phyloP scores from a whole-genome alignment of 2,888 invertebrate genomes.

The Salticus scenicus region DNA sequence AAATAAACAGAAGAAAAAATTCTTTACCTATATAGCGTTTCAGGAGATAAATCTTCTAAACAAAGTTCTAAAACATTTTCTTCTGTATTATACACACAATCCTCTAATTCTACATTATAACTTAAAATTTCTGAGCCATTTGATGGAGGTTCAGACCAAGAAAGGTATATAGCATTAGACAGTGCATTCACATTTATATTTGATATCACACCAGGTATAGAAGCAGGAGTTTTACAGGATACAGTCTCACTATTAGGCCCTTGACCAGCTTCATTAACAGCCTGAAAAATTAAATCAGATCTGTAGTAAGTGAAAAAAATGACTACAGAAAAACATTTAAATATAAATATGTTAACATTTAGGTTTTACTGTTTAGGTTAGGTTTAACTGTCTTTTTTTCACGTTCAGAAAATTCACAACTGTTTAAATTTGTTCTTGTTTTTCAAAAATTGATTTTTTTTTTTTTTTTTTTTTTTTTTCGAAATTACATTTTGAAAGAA shows the following conservation, averaged over 20 bases:
- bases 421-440: too few species aligned
- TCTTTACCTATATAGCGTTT: slow-evolving; percentile 83
- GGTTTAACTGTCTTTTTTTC: too few species aligned
- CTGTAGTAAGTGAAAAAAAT: too few species aligned
- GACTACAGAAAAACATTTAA: too few species aligned
- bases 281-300: slow-evolving; percentile 78
- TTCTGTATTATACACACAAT: slow-evolving; percentile 75
- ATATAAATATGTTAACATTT: too few species aligned
- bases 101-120: slow-evolving; percentile 79
- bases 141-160: slow-evolving; percentile 84
- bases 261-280: slow-evolving; percentile 86
- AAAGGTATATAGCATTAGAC: slow-evolving; percentile 82
- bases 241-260: slow-evolving; percentile 83
- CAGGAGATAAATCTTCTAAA: slow-evolving; percentile 84
- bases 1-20: background rate
- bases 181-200: slow-evolving; percentile 77
- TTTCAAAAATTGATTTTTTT: too few species aligned
- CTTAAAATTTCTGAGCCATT: slow-evolving; percentile 86
- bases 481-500: too few species aligned
- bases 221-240: slow-evolving; percentile 84
- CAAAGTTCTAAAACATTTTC: slow-evolving; percentile 81
- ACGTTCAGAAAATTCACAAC: too few species aligned
- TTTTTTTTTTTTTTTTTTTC: too few species aligned
- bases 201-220: slow-evolving; percentile 83
- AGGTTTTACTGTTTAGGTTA: too few species aligned